Conservation (phyloP, 2,113 vertebrate genomes). For the Tragelaphus imberbis region DNA sequence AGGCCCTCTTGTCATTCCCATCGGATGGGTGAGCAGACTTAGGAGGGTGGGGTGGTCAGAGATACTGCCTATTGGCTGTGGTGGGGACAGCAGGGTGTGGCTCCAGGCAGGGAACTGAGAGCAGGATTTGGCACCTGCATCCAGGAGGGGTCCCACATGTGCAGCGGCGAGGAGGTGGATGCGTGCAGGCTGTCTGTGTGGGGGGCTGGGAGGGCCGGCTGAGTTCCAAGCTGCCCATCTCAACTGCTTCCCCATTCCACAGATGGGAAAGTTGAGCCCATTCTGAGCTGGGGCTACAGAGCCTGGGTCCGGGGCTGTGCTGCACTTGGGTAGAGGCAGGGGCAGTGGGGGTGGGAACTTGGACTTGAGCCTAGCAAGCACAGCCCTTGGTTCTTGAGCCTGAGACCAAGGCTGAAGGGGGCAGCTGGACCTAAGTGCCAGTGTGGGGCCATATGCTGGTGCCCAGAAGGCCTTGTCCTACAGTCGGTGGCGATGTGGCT, state of each 20-base stretch:
- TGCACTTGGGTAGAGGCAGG: not conserved
- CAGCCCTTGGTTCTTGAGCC: not conserved
- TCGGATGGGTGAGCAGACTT: not conserved
- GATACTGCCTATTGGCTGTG: not conserved
- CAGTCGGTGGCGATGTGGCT: not conserved
- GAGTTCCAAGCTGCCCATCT: not conserved
- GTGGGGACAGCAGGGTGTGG: not conserved
- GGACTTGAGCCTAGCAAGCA: not conserved
- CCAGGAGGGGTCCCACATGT: not conserved
- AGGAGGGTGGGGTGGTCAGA: not conserved
- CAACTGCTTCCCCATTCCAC: not conserved
- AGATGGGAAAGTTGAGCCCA: not conserved
- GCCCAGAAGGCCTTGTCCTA: not conserved
- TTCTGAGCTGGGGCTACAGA: not conserved
- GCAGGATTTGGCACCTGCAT: not conserved
- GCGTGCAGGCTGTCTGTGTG: too few relatives aligned
- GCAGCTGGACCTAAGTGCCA: not conserved
- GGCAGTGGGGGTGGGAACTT: not conserved
- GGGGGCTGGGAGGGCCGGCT: not conserved
- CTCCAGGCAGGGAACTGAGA: not conserved
- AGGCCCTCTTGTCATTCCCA: not conserved
- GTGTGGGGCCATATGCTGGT: not conserved
- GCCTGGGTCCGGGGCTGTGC: not conserved
- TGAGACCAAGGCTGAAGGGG: not conserved
- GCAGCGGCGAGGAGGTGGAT: not conserved